Conservation (phyloP, 2,797 vertebrate species). For the Cirrhinus molitorella region DNA sequence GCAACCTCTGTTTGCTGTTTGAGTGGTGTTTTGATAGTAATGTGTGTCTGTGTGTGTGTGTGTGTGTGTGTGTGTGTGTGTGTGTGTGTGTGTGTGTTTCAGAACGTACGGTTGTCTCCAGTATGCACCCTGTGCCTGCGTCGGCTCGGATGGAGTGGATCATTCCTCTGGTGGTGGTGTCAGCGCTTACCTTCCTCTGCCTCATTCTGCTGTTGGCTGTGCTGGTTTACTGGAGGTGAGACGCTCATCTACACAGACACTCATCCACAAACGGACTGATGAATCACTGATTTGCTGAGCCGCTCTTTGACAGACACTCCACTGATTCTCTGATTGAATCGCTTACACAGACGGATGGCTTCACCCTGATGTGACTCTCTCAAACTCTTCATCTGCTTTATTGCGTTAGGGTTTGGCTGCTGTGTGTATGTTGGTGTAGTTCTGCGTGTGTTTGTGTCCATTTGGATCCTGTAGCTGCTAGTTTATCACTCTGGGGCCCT, state of each 20-base stretch:
- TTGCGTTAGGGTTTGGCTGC: slow-evolving; percentile 10
- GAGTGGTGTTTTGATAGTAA: slow-evolving; percentile 44
- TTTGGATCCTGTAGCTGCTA: slow-evolving; percentile 23
- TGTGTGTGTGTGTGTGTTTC: slow-evolving; percentile 50
- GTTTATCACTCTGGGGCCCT: slow-evolving; percentile 48
- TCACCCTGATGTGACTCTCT: slow-evolving; percentile 3
- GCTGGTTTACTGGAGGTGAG: slow-evolving; percentile 93
- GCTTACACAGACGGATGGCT: background rate
- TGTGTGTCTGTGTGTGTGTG: slow-evolving; percentile 43
- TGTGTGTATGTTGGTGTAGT: slow-evolving; percentile 10
- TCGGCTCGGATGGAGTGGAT: slow-evolving; percentile 90
- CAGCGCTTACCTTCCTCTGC: slow-evolving; percentile 90
- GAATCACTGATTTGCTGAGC: slow-evolving; percentile 15
- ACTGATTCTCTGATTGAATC: slow-evolving; percentile 25
- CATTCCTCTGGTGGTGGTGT: slow-evolving; percentile 90
- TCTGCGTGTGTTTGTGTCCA: slow-evolving; percentile 30
- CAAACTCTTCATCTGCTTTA: slow-evolving; percentile 31
- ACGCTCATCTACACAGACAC: slow-evolving; percentile 7
- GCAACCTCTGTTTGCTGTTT: slow-evolving; percentile 1
- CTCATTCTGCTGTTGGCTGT: slow-evolving; percentile 89
- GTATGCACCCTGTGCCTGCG: slow-evolving; percentile 77
- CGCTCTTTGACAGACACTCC: background rate
- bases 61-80: slow-evolving; percentile 39
- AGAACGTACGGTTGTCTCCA: slow-evolving; percentile 84
- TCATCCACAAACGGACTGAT: too few relatives aligned